Evolutionary conservation across 2,113 vertebrate species (phyloP).

Genomic region (Aplodontia rufa): DNA sequence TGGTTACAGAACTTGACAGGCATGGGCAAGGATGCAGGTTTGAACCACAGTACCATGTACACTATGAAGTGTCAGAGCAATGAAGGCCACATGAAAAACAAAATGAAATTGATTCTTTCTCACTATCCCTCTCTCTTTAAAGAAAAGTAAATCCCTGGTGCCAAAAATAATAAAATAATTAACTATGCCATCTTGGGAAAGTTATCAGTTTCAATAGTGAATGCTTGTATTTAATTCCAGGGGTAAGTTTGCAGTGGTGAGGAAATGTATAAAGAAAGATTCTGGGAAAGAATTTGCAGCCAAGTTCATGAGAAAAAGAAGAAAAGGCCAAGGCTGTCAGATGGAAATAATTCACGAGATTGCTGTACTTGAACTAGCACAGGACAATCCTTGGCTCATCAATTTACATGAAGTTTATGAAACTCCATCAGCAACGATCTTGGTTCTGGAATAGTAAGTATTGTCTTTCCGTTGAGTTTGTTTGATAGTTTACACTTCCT

Average conservation of each 20-base stretch:
- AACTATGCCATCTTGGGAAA: too few species aligned
- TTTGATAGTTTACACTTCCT: not conserved
- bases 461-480: not conserved
- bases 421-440: constrained; percentile 92
- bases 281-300: constrained; percentile 94
- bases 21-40: too few species aligned
- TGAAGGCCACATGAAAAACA: too few species aligned
- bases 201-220: not conserved
- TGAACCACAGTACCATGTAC: too few species aligned
- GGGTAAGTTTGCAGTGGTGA: constrained; percentile 98
- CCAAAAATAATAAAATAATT: too few species aligned
- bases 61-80: too few species aligned
- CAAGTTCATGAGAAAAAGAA: constrained; percentile 96
- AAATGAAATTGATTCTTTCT: too few species aligned
- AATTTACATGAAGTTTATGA: constrained; percentile 96
- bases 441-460: constrained; percentile 97
- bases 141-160: too few species aligned
- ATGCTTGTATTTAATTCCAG: constrained; percentile 82
- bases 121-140: too few species aligned
- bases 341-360: constrained; percentile 96
- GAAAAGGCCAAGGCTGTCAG: constrained; percentile 95
- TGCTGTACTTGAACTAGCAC: constrained; percentile 93
- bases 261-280: constrained; percentile 94
- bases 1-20: too few species aligned
- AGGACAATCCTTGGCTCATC: constrained; percentile 92